phyloP scores from a whole-genome alignment of 2,888 invertebrate genomes.

The Tetragnatha montana region DNA sequence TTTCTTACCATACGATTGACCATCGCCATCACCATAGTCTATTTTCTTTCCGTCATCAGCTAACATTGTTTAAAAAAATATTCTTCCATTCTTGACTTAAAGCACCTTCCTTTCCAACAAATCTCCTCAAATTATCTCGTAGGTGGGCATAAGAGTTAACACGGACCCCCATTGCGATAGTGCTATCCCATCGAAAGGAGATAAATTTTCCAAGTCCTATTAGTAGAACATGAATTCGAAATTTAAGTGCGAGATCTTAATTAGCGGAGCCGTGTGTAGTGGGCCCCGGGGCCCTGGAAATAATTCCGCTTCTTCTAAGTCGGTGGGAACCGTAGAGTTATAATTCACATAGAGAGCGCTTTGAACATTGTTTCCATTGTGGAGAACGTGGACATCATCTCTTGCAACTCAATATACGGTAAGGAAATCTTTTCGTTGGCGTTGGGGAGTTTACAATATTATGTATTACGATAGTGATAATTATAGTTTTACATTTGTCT shows the following conservation, averaged over 20 bases:
- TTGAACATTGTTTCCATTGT: too few species aligned
- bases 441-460: too few species aligned
- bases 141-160: background rate
- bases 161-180: background rate
- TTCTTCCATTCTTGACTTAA: background rate
- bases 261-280: constrained; percentile 41
- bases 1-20: too few species aligned
- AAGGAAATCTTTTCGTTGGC: too few species aligned
- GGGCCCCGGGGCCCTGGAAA: constrained; percentile 33
- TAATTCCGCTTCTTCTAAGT: constrained; percentile 35
- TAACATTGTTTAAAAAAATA: too few species aligned
- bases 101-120: background rate
- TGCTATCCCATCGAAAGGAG: background rate
- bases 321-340: background rate
- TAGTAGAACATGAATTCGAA: constrained; percentile 49
- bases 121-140: background rate
- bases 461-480: too few species aligned
- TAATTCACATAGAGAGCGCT: background rate
- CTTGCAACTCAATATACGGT: too few species aligned
- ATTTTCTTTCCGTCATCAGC: too few species aligned
- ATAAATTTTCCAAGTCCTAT: constrained; percentile 39
- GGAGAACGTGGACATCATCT: too few species aligned
- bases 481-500: too few species aligned
- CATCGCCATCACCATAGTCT: too few species aligned
- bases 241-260: constrained; percentile 55